Evolutionary conservation across 2,113 vertebrate species (phyloP).

Genomic region (Hystrix cristata): DNA sequence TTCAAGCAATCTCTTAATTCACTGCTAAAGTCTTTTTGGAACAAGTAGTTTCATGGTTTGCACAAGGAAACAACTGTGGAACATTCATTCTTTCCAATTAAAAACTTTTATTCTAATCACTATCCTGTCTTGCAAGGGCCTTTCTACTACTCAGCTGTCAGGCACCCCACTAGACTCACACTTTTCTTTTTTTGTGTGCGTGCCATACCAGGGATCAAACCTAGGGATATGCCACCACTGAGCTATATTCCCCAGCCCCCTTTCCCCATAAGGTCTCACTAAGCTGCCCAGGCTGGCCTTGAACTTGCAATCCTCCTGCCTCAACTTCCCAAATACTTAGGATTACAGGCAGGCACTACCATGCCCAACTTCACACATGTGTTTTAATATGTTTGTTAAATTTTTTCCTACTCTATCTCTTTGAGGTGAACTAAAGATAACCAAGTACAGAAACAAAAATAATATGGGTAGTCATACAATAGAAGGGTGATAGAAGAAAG

Average conservation of each 20-base stretch:
- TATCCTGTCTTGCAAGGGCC: not conserved
- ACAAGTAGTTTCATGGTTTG: not conserved
- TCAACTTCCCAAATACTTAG: not conserved
- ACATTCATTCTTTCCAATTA: not conserved
- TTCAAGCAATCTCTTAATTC: not conserved
- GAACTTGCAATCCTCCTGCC: not conserved
- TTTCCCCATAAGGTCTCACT: not conserved
- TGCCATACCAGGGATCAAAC: not conserved
- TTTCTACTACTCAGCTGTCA: rapidly evolving
- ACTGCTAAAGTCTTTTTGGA: not conserved
- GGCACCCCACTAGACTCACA: not conserved
- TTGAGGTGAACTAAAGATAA: not conserved
- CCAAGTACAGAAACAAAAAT: not conserved
- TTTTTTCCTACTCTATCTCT: not conserved
- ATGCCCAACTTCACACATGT: not conserved
- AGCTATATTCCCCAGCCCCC: not conserved
- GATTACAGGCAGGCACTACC: not conserved
- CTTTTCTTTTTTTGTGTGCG: not conserved
- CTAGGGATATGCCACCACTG: not conserved
- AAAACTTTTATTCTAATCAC: not conserved
- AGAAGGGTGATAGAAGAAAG: not conserved
- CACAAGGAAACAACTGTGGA: not conserved
- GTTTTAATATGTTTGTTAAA: rapidly evolving
- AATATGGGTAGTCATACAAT: not conserved
- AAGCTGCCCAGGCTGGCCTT: not conserved